Conservation (phyloP, 2,113 vertebrate genomes). For the Hiodon alosoides region DNA sequence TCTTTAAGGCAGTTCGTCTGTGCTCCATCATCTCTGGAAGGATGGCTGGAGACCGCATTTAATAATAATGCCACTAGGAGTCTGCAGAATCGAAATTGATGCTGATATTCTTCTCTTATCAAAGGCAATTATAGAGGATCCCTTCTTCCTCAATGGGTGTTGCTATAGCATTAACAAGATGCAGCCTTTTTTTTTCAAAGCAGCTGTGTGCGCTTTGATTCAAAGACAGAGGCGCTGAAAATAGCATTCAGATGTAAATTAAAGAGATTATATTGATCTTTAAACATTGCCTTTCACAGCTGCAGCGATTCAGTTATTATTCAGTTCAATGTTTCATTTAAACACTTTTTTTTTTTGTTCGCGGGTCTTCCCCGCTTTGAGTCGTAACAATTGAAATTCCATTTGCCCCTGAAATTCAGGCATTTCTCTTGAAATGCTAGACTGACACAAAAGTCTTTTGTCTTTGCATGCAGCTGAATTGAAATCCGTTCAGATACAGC, state of each 20-base stretch:
- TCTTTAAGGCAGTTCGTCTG: not conserved
- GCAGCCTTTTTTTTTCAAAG: conserved; percentile 13
- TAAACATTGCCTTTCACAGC: not conserved
- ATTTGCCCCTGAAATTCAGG: not conserved
- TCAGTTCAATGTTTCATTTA: conserved; percentile 14
- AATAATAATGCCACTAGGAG: not conserved
- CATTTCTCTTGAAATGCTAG: not conserved
- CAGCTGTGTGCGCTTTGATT: not conserved
- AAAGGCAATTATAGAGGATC: conserved; percentile 1
- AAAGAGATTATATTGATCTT: conserved; percentile 18
- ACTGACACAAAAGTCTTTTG: not conserved
- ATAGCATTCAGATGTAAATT: conserved; percentile 18
- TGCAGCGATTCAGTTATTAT: conserved; percentile 3
- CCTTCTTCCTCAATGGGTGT: not conserved
- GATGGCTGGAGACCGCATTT: no score
- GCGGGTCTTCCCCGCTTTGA: not conserved
- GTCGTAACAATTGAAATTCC: not conserved
- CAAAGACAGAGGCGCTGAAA: conserved; percentile 13
- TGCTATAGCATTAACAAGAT: conserved; percentile 12
- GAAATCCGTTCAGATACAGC: not conserved
- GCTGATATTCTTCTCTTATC: not conserved
- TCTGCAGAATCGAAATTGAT: not conserved
- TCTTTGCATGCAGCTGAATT: not conserved
- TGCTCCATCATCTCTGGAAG: no score
- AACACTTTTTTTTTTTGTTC: conserved; percentile 5